Base-by-base conservation (phyloP, 2,113 vertebrate species). In the Columba livia region DNA sequence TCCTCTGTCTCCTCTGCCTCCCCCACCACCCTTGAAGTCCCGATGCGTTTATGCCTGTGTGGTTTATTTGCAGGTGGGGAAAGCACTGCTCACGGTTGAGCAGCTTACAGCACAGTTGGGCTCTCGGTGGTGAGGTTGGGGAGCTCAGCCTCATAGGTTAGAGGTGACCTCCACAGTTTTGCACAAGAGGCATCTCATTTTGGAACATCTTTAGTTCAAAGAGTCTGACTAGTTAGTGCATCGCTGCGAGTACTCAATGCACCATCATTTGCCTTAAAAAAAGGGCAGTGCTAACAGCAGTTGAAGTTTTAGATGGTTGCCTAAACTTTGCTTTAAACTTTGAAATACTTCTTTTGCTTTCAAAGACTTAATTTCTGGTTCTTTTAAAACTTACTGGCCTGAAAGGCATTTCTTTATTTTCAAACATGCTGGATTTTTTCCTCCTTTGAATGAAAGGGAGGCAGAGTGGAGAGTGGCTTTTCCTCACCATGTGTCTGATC, bases 11-110 rank as follows among this genome's bases (percentile, higher is more conserved):
- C 25, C 48, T 67, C 78, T 71, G n/a, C 54, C 24, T 65, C 31
- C 9, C 21, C 5, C 16, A 25, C 8, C 32, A 38, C 29, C 25
- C 15, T n/a, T 23, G 1, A 56, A 79, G 38, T 20, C 44, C 29
- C 0, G 0, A 29, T 65, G 54, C 9, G 9, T 10, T 64, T n/a
- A 10, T n/a, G 62, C 4, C 38, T 21, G 9, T 10, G 6, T 72
- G 38, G 44, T 79, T 42, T 38, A 34, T 51, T 47, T 79, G 40
- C 17, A 51, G 16, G 2, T 11, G 20, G 13, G 17, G 16, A 64
- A 67, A 84, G 64, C 26, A 11, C 26, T 36, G 40, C 31, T 79
- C 26, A 1, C 57, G 16, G 65, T 60, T 2, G 1, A 77, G 70
- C 53, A 82, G 48, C 24, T 31, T 26, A 20, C 2, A 34, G 60